phyloP scores from a whole-genome alignment of 2,888 invertebrate genomes.

The Drosophila leonis region DNA sequence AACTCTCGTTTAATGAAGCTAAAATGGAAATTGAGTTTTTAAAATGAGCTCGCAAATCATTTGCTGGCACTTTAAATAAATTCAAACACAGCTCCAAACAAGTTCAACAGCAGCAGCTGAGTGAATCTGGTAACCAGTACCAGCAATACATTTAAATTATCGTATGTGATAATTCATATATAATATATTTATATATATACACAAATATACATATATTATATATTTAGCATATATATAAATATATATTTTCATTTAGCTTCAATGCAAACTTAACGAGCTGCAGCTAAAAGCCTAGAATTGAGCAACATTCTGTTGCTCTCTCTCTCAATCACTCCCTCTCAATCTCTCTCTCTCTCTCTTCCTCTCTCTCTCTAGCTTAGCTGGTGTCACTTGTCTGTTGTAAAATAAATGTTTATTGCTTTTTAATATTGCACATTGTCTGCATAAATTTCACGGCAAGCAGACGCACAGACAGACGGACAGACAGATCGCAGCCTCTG shows the following conservation, averaged over 20 bases:
- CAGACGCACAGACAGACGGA: conserved; percentile 17
- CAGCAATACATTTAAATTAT: conserved; percentile 2
- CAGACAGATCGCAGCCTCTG: conserved; percentile 41
- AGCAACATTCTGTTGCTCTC: conserved; percentile 7
- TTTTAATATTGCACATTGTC: conserved; percentile 82
- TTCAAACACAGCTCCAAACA: conserved; percentile 30
- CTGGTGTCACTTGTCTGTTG: conserved; percentile 72
- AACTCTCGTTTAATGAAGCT: conserved; percentile 13
- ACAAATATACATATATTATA: conserved; percentile 4
- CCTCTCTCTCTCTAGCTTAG: conserved; percentile 1
- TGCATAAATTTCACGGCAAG: conserved; percentile 76
- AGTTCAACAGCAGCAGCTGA: conserved; percentile 31
- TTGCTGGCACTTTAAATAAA: conserved; percentile 43
- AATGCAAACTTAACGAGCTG: conserved; percentile 19
- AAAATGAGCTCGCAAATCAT: conserved; percentile 58
- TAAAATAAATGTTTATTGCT: conserved; percentile 81
- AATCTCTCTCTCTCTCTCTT: not conserved
- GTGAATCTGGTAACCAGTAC: conserved; percentile 15
- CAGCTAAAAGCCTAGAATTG: conserved; percentile 19
- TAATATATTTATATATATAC: conserved; percentile 4
- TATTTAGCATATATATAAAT: not conserved
- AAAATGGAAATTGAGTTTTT: conserved; percentile 19
- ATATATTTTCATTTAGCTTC: conserved; percentile 7
- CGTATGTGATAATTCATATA: conserved; percentile 10
- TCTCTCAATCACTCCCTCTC: not conserved